Percentiles rank a stretch among this genome's conserved stretches.
Evolutionary conservation across 1,140 invertebrate genomes (phyloP).

Genomic region (Zaprionus kolodkinae): DNA sequence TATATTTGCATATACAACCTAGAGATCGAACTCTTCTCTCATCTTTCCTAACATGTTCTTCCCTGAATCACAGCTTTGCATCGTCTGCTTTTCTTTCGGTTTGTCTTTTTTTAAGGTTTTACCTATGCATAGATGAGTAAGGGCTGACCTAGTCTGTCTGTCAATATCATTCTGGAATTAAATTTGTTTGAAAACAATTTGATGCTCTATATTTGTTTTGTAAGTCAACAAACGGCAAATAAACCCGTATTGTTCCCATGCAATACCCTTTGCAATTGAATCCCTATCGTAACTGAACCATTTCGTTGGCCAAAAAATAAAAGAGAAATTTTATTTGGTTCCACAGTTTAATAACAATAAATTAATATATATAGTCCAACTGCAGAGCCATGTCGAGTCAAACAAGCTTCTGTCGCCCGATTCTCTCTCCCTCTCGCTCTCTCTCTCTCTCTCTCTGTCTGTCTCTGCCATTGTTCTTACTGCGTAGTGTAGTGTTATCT

Average conservation of each 20-base stretch:
- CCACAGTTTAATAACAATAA: slow-evolving; percentile 67
- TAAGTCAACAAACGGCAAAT: background rate
- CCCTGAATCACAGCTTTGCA: too few relatives aligned
- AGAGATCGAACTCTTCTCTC: too few relatives aligned
- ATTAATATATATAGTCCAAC: slow-evolving; percentile 48
- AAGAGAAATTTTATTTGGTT: slow-evolving; percentile 32
- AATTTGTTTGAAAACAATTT: background rate
- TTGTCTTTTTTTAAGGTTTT: too few relatives aligned
- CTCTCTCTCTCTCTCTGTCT: background rate
- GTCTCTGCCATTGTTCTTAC: background rate
- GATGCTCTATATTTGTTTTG: slow-evolving; percentile 8
- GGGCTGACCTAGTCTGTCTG: too few relatives aligned
- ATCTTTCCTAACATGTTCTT: too few relatives aligned
- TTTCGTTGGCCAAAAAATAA: slow-evolving; percentile 28
- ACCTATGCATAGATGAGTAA: too few relatives aligned
- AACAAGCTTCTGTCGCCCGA: background rate
- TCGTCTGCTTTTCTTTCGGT: too few relatives aligned
- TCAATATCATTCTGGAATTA: background rate
- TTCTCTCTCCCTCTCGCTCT: background rate
- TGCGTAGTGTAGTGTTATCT: slow-evolving; percentile 21
- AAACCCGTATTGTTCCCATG: background rate
- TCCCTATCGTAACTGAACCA: background rate
- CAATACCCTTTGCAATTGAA: slow-evolving; percentile 32
- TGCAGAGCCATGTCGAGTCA: background rate
- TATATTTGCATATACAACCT: too few relatives aligned